Percentiles rank a stretch among this genome's conserved stretches.
These are phyloP conservation scores for Struthidea cinerea DNA, from an alignment of 2,113 vertebrate genomes.

Conservation along the genomic window DNA sequence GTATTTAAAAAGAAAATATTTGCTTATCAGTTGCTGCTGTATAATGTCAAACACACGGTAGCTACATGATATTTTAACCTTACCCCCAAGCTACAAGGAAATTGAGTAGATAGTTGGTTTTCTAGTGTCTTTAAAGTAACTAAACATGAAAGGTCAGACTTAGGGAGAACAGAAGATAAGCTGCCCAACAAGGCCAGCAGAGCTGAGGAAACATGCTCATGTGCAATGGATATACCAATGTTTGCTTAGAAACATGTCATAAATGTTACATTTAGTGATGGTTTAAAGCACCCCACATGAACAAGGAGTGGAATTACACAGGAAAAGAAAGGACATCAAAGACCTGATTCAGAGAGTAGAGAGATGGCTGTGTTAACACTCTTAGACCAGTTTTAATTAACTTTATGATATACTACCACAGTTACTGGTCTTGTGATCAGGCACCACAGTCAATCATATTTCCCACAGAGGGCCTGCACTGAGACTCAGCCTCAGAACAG, in stretches of 20 bases:
- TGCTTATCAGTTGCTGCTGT: conserved; percentile 20
- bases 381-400: neutral
- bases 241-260: neutral
- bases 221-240: neutral
- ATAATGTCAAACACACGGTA: conserved; percentile 12
- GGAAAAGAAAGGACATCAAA: neutral
- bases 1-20: conserved; percentile 60
- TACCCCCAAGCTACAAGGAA: conserved; percentile 30
- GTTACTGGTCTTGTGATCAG: neutral
- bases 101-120: conserved; percentile 13
- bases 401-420: neutral
- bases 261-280: neutral
- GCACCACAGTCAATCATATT: neutral
- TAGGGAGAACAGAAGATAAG: conserved; percentile 7
- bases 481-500: neutral
- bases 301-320: neutral
- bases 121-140: conserved; percentile 5
- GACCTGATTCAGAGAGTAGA: neutral
- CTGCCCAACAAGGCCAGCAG: conserved; percentile 10
- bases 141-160: conserved; percentile 31
- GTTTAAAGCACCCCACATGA: neutral
- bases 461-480: neutral
- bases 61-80: conserved; percentile 54
- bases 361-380: neutral
- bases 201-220: conserved; percentile 9